Evolutionary conservation across 1,140 invertebrate species (phyloP), one percentile per base, ranked within the genome.

Genomic region (Popillia japonica): DNA sequence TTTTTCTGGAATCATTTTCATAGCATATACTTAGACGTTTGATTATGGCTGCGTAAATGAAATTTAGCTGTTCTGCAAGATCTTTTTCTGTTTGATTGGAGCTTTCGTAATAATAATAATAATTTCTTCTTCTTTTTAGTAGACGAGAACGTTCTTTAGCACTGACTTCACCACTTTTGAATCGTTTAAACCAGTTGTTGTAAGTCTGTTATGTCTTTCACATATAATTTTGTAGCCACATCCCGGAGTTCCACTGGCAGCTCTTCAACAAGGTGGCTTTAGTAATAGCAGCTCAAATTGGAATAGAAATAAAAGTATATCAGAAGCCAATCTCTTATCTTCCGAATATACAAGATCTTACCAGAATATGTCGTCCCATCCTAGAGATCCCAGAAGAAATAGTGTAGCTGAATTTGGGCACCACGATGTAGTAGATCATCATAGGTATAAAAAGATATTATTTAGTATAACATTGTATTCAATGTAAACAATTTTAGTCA

Each of bases 241-340:
- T 11, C 86, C 86, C 23, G 87, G 85, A 34, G 87, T 90, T 17
- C 90, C 90, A 2, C 78, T 90, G 23, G 90, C 90, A 11, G 90
- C 89, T 14, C 88, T 90, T 86, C 89, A 90, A 77, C 90, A 90
- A 81, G 89, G 88, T 0, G 89, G 89, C 14, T 87, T 92, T 27
- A 85, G 90, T 40, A 86, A 87, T 0, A 86, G 87, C 3, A 86
- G 86, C 0, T 86, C 86, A 6, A 86, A 87, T 44, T 92, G 91
- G 87, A 90, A 90, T 11, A 85, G 91, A 61, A 86, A 92, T 81
- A 90, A 92, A 79, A 92, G 91, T 72, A 89, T 90, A 20, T 95
- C 93, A 79, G 94, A 95, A 85, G 94, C 94, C 17, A 95, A 95
- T 86, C 88, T 95, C 0, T 85, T 95, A 9, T 90, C 91, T 3